These are phyloP conservation scores for Catamblyrhynchus diadema DNA, from an alignment of 2,797 vertebrate genomes.

Conservation along the genomic window DNA sequence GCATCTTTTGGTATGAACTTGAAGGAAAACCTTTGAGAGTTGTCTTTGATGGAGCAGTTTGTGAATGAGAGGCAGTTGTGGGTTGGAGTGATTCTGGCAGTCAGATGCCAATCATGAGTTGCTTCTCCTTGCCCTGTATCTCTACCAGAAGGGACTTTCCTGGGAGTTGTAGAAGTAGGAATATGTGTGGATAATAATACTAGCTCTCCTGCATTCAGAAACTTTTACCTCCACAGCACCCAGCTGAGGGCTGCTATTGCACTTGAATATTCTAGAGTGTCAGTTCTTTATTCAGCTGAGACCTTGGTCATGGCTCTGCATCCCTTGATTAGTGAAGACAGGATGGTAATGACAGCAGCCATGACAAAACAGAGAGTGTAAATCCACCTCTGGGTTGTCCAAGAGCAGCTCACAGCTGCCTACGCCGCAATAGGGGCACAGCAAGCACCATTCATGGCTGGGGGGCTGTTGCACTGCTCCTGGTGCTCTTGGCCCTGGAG, in stretches of 20 bases:
- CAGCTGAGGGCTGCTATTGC: neutral
- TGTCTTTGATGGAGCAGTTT: neutral
- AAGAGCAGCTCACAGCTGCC: neutral
- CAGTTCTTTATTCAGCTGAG: neutral
- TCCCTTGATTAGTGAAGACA: neutral
- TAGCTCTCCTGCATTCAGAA: neutral
- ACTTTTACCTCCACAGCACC: neutral
- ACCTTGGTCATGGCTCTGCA: neutral
- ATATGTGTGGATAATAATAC: neutral
- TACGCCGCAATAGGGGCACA: too few relatives aligned
- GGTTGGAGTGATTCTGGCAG: neutral
- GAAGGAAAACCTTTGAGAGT: neutral
- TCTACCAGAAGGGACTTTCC: neutral
- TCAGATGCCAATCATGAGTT: neutral
- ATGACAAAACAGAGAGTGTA: neutral
- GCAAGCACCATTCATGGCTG: neutral
- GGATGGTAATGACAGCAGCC: neutral
- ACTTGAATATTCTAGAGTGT: neutral
- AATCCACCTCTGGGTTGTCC: neutral
- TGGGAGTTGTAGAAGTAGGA: neutral
- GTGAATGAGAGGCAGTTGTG: neutral
- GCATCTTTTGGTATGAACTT: neutral
- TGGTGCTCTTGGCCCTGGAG: neutral
- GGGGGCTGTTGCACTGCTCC: neutral
- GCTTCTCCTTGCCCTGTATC: neutral